These are phyloP conservation scores for Chlorodrepanis virens DNA, from an alignment of 2,113 vertebrate genomes.

Conservation along the genomic window DNA sequence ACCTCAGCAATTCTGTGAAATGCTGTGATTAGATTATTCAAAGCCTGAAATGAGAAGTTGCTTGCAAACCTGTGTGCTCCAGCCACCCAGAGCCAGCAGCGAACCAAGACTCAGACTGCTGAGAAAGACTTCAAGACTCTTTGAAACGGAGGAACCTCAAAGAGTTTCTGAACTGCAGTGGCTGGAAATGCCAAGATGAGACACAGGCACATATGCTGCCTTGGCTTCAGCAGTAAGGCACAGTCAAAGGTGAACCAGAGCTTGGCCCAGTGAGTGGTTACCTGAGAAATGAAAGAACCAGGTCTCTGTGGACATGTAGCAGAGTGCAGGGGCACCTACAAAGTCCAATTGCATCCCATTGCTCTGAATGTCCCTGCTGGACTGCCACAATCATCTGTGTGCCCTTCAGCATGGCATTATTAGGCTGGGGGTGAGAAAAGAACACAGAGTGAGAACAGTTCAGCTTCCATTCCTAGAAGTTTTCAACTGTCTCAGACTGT, in stretches of 20 bases:
- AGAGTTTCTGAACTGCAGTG: background rate
- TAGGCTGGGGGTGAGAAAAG: background rate
- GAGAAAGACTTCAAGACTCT: background rate
- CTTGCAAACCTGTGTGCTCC: background rate
- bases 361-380: background rate
- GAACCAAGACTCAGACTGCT: background rate
- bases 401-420: background rate
- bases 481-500: background rate
- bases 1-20: background rate
- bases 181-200: background rate
- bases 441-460: background rate
- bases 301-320: background rate
- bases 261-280: background rate
- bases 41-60: background rate
- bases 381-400: background rate
- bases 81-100: background rate
- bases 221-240: background rate
- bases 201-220: background rate
- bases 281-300: background rate
- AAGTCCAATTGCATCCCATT: background rate
- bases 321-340: background rate
- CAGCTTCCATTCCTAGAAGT: background rate
- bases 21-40: background rate
- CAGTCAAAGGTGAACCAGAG: background rate
- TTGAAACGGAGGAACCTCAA: background rate